Base-by-base conservation (phyloP, 2,888 invertebrate genomes). In the Drosophila mercatorum region DNA sequence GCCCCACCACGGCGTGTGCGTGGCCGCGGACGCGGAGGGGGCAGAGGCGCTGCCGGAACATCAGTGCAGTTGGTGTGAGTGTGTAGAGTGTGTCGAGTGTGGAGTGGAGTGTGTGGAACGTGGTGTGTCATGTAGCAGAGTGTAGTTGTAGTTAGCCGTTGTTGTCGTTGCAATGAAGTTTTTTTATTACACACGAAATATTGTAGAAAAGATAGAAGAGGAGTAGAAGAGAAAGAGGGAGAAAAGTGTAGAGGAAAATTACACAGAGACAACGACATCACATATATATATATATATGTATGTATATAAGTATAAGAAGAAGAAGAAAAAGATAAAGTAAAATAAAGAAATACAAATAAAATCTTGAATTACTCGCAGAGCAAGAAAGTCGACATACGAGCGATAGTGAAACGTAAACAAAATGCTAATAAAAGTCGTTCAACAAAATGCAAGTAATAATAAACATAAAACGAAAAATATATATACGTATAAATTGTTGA, bases 201-300 rank as follows among this genome's bases (percentile, higher is more conserved):
- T 63, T 66, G 62, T 71, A 46, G 62, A 68, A 62, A 44, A 62
- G 36, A 46, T 41, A 41, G 49, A 53, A 57, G 38, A 71, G 65
- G 43, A 61, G 68, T 59, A 82, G 68, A 61, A 72, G 71, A 84
- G 68, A 72, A 66, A 38, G 36, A 55, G 41, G 40, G 12, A 55
- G 55, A 83, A 83, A 78, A 72, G 87, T 89, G 73, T 78, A 82
- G 80, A 78, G 88, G 82, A 80, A 81, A 86, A 83, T 84, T 84
- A 84, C 84, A 86, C 72, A 84, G 58, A 84, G 83, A 72, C 73
- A 80, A 73, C 76, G 70, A 81, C 75, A 77, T 76, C 71, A 63
- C 73, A 76, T 47, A 60, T 17, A 60, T 58, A 60, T 17, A 60
- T 58, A 61, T 28, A 8, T 41, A 53, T 17, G 41, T 46, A 69